A percentile compares a stretch with the other conserved stretches of the same genome.
Evolutionary conservation across 2,113 vertebrate species (phyloP).

Genomic region (Kobus ellipsiprymnus): DNA sequence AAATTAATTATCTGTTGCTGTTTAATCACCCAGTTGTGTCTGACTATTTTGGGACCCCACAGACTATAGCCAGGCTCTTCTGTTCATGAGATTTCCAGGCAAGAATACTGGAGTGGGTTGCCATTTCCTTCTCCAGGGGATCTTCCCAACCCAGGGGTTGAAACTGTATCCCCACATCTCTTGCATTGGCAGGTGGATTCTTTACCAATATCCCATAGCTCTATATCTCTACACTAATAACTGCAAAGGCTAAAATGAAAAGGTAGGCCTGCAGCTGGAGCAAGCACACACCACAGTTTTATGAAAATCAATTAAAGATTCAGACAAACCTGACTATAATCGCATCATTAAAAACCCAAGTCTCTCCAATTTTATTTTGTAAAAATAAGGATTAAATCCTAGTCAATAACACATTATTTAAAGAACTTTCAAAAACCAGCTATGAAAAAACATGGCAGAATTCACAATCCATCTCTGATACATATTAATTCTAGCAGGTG

Average conservation of each 20-base stretch:
- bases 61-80: neutral
- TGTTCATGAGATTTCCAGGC: neutral
- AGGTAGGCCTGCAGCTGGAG: neutral
- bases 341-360: neutral
- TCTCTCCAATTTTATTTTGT: neutral
- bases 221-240: neutral
- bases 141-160: neutral
- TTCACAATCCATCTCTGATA: neutral
- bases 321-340: neutral
- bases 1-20: neutral
- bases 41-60: neutral
- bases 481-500: neutral
- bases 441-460: neutral
- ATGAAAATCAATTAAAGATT: neutral
- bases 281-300: neutral
- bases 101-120: neutral
- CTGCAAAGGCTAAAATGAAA: conserved; percentile 17
- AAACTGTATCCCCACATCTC: neutral
- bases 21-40: neutral
- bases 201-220: neutral
- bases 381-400: neutral
- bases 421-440: neutral
- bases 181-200: neutral
- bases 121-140: neutral
- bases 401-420: neutral